Evolutionary conservation across 2,113 vertebrate genomes (phyloP).

Genomic region (Butastur rufipennis): DNA sequence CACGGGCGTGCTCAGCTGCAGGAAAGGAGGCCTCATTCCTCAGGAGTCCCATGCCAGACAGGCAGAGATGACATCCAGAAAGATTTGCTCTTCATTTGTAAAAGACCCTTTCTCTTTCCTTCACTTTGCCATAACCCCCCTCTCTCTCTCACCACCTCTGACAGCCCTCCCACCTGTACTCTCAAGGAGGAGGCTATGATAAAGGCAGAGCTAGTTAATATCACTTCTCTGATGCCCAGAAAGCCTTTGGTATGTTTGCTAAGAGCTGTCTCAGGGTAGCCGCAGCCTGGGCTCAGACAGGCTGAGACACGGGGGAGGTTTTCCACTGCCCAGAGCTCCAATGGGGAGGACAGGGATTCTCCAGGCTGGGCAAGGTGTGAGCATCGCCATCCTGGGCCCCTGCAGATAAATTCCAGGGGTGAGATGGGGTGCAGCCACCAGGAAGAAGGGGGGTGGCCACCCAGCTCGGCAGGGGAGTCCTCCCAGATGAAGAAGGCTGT

Average conservation of each 20-base stretch:
- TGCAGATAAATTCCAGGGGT: not conserved
- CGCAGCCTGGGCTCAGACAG: not conserved
- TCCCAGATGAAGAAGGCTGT: not conserved
- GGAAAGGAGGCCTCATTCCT: not conserved
- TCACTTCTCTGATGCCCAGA: not conserved
- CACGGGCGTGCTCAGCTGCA: not conserved
- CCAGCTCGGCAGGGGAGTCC: not conserved
- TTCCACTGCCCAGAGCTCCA: fast-evolving
- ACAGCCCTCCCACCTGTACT: not conserved
- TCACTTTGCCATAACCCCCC: not conserved
- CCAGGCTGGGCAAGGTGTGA: not conserved
- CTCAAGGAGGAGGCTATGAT: not conserved
- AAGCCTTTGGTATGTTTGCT: not conserved
- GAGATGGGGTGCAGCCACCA: not conserved
- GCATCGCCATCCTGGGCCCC: not conserved
- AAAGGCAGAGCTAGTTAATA: not conserved
- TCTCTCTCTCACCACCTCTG: not conserved
- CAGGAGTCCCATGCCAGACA: not conserved
- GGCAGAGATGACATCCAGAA: not conserved
- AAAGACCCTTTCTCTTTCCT: not conserved
- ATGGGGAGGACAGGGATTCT: not conserved
- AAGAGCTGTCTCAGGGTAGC: not conserved
- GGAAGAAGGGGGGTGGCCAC: fast-evolving
- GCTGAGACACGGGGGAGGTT: not conserved
- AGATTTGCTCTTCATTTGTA: not conserved